Percentiles rank a stretch among this genome's conserved stretches.
phyloP scores from a whole-genome alignment of 2,888 invertebrate species.

The Caenorhabditis sp. region DNA sequence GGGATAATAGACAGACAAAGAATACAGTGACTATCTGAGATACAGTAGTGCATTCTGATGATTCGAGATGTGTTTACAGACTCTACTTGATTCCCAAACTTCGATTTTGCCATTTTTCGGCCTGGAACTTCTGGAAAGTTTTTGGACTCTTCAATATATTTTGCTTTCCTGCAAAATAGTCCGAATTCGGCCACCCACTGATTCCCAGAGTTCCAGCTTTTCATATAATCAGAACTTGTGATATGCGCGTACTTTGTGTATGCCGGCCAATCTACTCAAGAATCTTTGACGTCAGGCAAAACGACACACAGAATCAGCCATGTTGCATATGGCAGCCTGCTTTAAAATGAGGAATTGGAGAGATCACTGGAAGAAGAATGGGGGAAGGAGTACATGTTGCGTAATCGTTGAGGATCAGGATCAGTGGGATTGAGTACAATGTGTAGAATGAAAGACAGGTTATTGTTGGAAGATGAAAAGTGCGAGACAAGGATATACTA shows the following conservation, averaged over 20 bases:
- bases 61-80: no score
- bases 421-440: background rate
- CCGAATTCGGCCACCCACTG: no score
- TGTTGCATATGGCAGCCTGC: constrained; percentile 20
- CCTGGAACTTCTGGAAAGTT: no score
- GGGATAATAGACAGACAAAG: no score
- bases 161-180: no score
- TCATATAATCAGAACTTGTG: background rate
- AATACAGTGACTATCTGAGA: no score
- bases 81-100: no score
- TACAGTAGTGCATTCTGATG: no score
- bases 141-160: no score
- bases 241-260: constrained; percentile 36
- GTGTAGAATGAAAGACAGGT: no score
- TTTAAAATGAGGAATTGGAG: background rate
- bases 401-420: background rate
- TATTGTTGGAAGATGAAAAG: background rate
- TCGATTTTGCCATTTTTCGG: no score
- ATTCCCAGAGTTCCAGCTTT: no score
- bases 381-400: background rate
- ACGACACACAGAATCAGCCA: constrained; percentile 6
- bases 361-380: background rate
- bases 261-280: constrained; percentile 12
- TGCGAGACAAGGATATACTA: background rate
- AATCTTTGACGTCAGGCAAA: constrained; percentile 44